These are phyloP conservation scores for Centroberyx gerrardi DNA, from an alignment of 2,797 vertebrate genomes.

Conservation along the genomic window DNA sequence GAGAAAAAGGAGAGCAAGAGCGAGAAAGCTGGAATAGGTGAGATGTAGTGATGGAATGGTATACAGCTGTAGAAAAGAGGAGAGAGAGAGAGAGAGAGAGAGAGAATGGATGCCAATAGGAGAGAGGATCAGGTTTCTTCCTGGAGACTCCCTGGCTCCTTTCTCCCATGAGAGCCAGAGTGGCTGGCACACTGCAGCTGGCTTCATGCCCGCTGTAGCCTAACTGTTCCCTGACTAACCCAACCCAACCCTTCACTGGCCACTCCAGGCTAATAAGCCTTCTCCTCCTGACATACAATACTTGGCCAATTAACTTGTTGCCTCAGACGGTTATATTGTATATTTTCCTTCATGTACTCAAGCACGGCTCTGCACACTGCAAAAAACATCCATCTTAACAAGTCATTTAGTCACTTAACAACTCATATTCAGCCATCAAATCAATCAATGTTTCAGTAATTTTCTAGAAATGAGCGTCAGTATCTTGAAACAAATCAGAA, in stretches of 20 bases:
- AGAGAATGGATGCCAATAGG: slow-evolving; percentile 37
- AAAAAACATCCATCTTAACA: too few relatives aligned
- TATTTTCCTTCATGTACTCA: slow-evolving; percentile 37
- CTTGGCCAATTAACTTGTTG: slow-evolving; percentile 64
- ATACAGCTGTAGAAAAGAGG: slow-evolving; percentile 48
- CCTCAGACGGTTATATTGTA: slow-evolving; percentile 46
- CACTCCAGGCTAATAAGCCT: slow-evolving; percentile 65
- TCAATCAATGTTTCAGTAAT: too few relatives aligned
- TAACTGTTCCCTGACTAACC: slow-evolving; percentile 17
- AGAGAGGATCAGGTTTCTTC: slow-evolving; percentile 73
- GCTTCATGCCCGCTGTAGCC: slow-evolving; percentile 58
- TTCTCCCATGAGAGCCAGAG: slow-evolving; percentile 64
- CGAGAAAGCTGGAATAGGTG: slow-evolving; percentile 16
- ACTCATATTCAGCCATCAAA: too few relatives aligned
- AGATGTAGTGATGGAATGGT: slow-evolving; percentile 41
- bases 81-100: slow-evolving; percentile 34
- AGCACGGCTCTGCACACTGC: background rate
- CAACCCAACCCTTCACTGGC: background rate
- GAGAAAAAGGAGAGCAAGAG: slow-evolving; percentile 8
- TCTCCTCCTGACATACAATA: slow-evolving; percentile 39
- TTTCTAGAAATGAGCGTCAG: too few relatives aligned
- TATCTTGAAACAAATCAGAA: too few relatives aligned
- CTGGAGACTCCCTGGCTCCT: slow-evolving; percentile 79
- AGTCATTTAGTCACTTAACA: too few relatives aligned
- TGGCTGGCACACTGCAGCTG: slow-evolving; percentile 68